Percentiles rank a stretch among this genome's conserved stretches.
Conservation (phyloP, 2,113 vertebrate genomes). For the Indicator maculatus region DNA sequence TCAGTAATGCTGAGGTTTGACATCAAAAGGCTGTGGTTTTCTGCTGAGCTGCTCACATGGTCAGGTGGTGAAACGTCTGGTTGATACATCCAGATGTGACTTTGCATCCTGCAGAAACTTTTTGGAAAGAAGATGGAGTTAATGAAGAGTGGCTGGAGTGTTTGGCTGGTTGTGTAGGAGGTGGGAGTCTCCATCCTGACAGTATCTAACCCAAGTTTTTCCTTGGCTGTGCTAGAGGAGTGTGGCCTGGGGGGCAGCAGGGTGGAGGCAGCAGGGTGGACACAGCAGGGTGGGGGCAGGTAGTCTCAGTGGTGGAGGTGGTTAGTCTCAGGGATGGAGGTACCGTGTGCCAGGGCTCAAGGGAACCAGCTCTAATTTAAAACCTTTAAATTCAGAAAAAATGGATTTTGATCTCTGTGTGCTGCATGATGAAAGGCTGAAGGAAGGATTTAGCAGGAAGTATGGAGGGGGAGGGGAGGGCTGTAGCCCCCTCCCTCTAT, state of each 20-base stretch:
- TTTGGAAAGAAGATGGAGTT: background rate
- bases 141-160: background rate
- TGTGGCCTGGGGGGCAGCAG: fast-evolving
- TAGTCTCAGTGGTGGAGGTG: background rate
- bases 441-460: background rate
- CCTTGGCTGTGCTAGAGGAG: fast-evolving
- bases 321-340: fast-evolving
- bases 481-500: background rate
- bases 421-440: background rate
- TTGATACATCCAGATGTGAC: background rate
- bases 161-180: background rate
- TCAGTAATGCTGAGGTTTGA: background rate
- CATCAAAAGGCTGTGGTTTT: background rate
- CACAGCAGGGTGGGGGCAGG: background rate
- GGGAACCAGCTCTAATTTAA: background rate
- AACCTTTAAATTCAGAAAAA: background rate
- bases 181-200: background rate
- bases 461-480: too few relatives aligned
- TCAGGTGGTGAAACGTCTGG: background rate
- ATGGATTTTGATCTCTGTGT: background rate
- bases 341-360: fast-evolving
- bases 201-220: background rate
- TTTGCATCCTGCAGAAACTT: background rate
- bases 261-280: background rate
- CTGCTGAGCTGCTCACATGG: background rate